A percentile compares a stretch with the other conserved stretches of the same genome.
phyloP scores from a whole-genome alignment of 2,888 invertebrate species.

The Apomyelois bistriatella region DNA sequence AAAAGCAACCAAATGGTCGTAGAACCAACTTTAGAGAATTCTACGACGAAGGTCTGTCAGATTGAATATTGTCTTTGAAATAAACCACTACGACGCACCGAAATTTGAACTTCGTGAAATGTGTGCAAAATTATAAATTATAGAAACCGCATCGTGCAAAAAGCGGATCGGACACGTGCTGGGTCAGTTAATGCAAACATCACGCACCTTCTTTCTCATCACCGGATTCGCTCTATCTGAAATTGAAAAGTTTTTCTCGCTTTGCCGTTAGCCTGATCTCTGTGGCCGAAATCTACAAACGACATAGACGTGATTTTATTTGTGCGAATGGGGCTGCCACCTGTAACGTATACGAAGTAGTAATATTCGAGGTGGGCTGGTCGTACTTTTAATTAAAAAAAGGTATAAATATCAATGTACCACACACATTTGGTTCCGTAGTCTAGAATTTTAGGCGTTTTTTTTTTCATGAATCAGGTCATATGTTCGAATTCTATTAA shows the following conservation, averaged over 20 bases:
- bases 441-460: too few species aligned
- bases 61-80: too few species aligned
- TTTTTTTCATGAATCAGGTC: too few species aligned
- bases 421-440: too few species aligned
- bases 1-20: too few species aligned
- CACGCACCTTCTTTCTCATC: slow-evolving; percentile 32
- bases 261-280: slow-evolving; percentile 14
- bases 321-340: not conserved
- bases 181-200: slow-evolving; percentile 53
- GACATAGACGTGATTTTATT: slow-evolving; percentile 13
- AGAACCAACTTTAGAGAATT: too few species aligned
- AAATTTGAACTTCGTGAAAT: slow-evolving; percentile 19
- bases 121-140: slow-evolving; percentile 43
- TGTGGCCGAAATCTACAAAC: slow-evolving; percentile 11
- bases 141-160: slow-evolving; percentile 47
- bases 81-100: too few species aligned
- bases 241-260: slow-evolving; percentile 16
- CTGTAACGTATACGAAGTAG: not conserved
- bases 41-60: too few species aligned
- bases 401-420: too few species aligned
- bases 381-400: too few species aligned
- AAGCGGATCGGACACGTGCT: slow-evolving; percentile 44
- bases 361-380: too few species aligned
- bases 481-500: too few species aligned
- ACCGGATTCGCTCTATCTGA: slow-evolving; percentile 12